Base-by-base conservation (phyloP, 2,888 invertebrate genomes). In the Apamea monoglypha region DNA sequence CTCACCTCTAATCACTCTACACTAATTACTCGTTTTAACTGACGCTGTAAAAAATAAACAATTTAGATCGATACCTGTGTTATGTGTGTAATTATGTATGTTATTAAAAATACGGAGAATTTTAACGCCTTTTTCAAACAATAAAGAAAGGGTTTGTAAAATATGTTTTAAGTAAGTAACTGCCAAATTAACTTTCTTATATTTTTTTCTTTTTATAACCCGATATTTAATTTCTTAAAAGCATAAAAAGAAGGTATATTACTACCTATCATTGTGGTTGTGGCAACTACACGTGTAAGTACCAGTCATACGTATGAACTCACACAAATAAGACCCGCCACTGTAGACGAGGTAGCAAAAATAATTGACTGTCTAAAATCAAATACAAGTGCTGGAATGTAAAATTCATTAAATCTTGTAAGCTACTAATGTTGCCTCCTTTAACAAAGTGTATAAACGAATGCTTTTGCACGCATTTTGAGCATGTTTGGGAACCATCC, bases 1-100 rank as follows among this genome's bases (percentile, higher is more conserved):
- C 92, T 92, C 92, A 88, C 91, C 89, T 91, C 89, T 92, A 94
- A 94, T 95, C 92, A 93, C 92, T 92, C 91, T 90, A 92, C 91
- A 92, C 91, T 94, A 94, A 95, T 94, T 94, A 93, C 91, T 73
- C 63, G 77, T 90, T 93, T 91, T 90, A 86, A 90, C 82, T 83
- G 75, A 79, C 83, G 77, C 44, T 78, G 80, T 81, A 83, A 81
- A 85, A 86, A 84, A 76, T 76, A 75, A 81, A 90, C 80, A 59
- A 85, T 84, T 80, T 75, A 74, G 16, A 83, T 82, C 74, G 72
- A 84, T 84, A 81, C 70, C 29, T 44, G 47, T 80, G 71, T 80
- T 83, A 72, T 47, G 59, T 82, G 68, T 82, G 73, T 73, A 78
- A 76, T 74, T 76, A 87, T 53, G 50, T 76, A 61, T 71, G 32